Evolutionary conservation across 2,888 invertebrate genomes (phyloP).

Genomic region (Antitype chi): DNA sequence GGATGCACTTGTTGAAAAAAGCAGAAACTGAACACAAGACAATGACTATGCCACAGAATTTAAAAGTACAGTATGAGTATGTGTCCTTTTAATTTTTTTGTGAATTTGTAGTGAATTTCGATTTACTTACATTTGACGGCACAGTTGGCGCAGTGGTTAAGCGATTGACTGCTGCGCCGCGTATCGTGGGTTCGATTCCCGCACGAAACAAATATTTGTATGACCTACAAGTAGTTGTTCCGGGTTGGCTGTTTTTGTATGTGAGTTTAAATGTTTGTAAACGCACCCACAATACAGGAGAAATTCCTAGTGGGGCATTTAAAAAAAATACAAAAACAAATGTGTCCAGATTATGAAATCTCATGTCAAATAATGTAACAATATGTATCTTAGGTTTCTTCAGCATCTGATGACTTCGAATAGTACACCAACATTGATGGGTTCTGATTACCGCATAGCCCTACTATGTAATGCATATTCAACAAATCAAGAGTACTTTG

Average conservation of each 20-base stretch:
- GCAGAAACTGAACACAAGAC: slow-evolving; percentile 96
- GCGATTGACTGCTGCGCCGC: too few relatives aligned
- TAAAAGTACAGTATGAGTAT: slow-evolving; percentile 96
- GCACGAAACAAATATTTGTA: too few relatives aligned
- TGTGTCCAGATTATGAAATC: neutral
- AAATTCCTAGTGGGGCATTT: too few relatives aligned
- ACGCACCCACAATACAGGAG: too few relatives aligned
- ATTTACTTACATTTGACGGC: neutral
- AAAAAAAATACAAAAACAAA: too few relatives aligned
- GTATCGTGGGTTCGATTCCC: too few relatives aligned
- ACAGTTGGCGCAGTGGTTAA: too few relatives aligned
- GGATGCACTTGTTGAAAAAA: slow-evolving; percentile 98
- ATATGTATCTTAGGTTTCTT: slow-evolving; percentile 91
- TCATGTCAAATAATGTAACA: slow-evolving; percentile 9
- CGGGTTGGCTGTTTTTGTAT: too few relatives aligned
- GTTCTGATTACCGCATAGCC: slow-evolving; percentile 97
- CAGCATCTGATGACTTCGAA: slow-evolving; percentile 95
- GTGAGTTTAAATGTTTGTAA: too few relatives aligned
- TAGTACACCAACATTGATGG: slow-evolving; percentile 93
- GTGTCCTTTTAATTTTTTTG: slow-evolving; percentile 69
- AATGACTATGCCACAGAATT: slow-evolving; percentile 95
- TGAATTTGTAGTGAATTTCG: slow-evolving; percentile 5
- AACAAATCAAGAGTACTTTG: slow-evolving; percentile 97
- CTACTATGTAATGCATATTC: slow-evolving; percentile 98
- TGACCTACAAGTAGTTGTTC: too few relatives aligned